Evolutionary conservation across 2,113 vertebrate genomes (phyloP).

Genomic region (Catharus minimus): DNA sequence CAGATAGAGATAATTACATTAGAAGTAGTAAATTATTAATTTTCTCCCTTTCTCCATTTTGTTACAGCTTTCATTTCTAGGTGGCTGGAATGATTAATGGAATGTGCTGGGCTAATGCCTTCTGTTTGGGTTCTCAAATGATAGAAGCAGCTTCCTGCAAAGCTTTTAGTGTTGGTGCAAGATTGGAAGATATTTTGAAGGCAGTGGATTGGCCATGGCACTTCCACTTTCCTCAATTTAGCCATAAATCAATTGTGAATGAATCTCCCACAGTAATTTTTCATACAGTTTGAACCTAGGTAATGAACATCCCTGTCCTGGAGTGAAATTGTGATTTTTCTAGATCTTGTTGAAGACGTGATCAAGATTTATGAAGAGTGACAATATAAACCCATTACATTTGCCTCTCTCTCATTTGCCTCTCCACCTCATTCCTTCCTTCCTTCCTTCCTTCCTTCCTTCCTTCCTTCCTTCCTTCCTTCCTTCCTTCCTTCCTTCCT

Average conservation of each 20-base stretch:
- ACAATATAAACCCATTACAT: constrained; percentile 24
- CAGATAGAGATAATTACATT: constrained; percentile 37
- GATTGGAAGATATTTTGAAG: constrained; percentile 67
- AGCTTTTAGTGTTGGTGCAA: constrained; percentile 53
- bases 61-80: constrained; percentile 42
- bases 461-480: neutral
- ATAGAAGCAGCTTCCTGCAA: constrained; percentile 58
- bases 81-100: constrained; percentile 69
- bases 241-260: constrained; percentile 73
- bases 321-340: constrained; percentile 68
- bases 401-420: neutral
- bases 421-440: neutral
- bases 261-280: constrained; percentile 69
- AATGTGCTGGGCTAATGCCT: constrained; percentile 54
- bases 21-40: constrained; percentile 56
- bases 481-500: too few species aligned
- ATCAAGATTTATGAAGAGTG: constrained; percentile 71
- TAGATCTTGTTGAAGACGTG: constrained; percentile 47
- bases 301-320: constrained; percentile 65
- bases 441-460: too few species aligned
- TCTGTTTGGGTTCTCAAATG: constrained; percentile 66
- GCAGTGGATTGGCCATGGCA: constrained; percentile 37
- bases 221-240: constrained; percentile 61
- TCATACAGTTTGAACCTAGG: constrained; percentile 64
- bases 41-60: constrained; percentile 21